Evolutionary conservation across 2,797 vertebrate species (phyloP), one percentile per base, ranked within the genome.

Genomic region (Poeciliopsis presidionis): DNA sequence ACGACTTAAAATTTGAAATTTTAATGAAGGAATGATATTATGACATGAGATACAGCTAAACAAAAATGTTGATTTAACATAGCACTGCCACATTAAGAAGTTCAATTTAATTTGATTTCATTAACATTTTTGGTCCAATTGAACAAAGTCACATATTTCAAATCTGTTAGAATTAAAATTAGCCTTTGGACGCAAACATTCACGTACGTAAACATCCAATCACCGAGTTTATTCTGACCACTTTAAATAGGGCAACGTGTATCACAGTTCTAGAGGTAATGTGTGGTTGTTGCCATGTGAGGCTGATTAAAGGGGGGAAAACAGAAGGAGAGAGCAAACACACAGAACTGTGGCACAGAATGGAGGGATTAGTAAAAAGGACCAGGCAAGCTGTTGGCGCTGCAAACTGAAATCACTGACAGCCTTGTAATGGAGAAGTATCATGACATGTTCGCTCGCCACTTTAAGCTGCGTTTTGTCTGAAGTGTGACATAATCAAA

Each of bases 291-390:
- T 81, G 84, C 63, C 79, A 85, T 85, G 87, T 81, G 69, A 87
- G 33, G 72, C 79, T 28, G 49, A 74, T 45, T 74, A 77, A 81
- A 87, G 71, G 79, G 78, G 73, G 72, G 83, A 73, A 86, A 89
- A 76, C 79, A 86, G 77, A 85, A 67, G 77, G 84, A 75, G 77
- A 83, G 79, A 43, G 77, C 69, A 88, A 88, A 87, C 84, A 87
- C 78, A 79, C 74, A 84, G 76, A 74, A 76, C 57, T 77, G 82
- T 76, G 75, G 84, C 69, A 88, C 79, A 86, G 84, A 86, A 82
- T 2, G 73, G 49, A 75, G 69, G 75, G 89, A 88, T 86, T 86
- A 88, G 88, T 57, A 75, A 63, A 36, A 84, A 75, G 80, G 84
- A 76, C 18, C 59, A 76, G 75, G 79, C 82, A 73, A 86, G 86